Evolutionary conservation across 2,113 vertebrate species (phyloP).

Genomic region (Corythaixoides concolor): DNA sequence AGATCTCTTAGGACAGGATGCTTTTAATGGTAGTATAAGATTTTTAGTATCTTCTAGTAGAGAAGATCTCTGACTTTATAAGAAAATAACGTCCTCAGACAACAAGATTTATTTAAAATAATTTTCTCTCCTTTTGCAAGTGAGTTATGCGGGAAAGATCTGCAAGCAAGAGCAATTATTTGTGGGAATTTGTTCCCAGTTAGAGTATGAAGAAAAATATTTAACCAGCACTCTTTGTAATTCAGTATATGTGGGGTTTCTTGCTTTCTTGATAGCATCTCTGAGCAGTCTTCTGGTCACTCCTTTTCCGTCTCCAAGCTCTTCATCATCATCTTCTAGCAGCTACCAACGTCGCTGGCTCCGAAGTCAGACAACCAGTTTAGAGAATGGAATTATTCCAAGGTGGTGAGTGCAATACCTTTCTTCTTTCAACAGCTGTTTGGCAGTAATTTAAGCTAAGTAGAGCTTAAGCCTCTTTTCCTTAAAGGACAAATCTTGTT

Average conservation of each 20-base stretch:
- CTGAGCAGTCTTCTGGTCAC: slow-evolving; percentile 87
- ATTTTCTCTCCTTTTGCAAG: neutral
- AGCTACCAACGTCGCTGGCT: slow-evolving; percentile 88
- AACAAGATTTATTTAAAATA: neutral
- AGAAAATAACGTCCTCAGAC: neutral
- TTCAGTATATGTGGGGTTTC: neutral
- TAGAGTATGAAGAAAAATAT: neutral
- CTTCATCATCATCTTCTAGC: slow-evolving; percentile 82
- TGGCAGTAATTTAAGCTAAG: neutral
- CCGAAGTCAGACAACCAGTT: slow-evolving; percentile 87
- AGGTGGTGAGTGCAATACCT: slow-evolving; percentile 73
- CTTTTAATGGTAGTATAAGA: neutral
- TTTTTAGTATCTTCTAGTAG: neutral
- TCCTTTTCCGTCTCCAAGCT: slow-evolving; percentile 84
- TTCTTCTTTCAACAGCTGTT: neutral
- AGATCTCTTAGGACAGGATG: neutral
- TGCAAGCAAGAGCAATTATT: neutral
- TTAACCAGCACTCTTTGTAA: neutral
- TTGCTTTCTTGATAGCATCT: slow-evolving; percentile 75
- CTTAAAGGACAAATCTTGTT: neutral
- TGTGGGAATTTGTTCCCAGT: neutral
- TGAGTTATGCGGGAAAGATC: neutral
- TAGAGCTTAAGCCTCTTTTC: neutral
- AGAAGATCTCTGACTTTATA: neutral
- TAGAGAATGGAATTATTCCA: slow-evolving; percentile 83